Conservation (phyloP, 2,113 vertebrate genomes). For the Brachypodius melanocephalos region DNA sequence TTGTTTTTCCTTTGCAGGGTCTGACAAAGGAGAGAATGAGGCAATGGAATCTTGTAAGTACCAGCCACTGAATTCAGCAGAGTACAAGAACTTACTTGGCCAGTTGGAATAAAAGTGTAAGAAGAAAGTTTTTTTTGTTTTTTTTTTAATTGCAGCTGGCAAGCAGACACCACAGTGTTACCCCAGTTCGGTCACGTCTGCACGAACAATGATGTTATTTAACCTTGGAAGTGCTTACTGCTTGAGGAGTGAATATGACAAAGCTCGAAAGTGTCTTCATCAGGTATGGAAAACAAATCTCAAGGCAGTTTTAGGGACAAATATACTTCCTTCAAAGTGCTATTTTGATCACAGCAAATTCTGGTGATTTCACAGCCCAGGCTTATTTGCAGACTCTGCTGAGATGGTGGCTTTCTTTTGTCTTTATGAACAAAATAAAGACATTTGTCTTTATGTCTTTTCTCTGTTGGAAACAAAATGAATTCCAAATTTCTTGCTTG, state of each 20-base stretch:
- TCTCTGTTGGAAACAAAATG: not conserved
- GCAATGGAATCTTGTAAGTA: slow-evolving; percentile 92
- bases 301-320: not conserved
- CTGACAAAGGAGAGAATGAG: slow-evolving; percentile 93
- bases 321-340: not conserved
- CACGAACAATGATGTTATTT: slow-evolving; percentile 95
- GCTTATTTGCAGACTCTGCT: not conserved
- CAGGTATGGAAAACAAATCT: slow-evolving; percentile 78
- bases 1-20: slow-evolving; percentile 74
- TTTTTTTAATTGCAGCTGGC: slow-evolving; percentile 78
- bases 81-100: not conserved
- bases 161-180: slow-evolving; percentile 93
- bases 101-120: not conserved
- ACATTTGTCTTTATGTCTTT: not conserved
- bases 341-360: not conserved
- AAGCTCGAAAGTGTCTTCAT: slow-evolving; percentile 95
- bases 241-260: slow-evolving; percentile 94
- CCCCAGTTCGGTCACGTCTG: slow-evolving; percentile 91
- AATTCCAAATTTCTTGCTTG: not conserved
- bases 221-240: slow-evolving; percentile 98
- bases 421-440: not conserved
- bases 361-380: not conserved
- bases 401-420: not conserved
- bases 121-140: not conserved
- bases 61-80: not conserved